Percentiles rank a stretch among this genome's conserved stretches.
These are phyloP conservation scores for Erythrocebus patas DNA, from an alignment of 2,113 vertebrate species.

Conservation along the genomic window DNA sequence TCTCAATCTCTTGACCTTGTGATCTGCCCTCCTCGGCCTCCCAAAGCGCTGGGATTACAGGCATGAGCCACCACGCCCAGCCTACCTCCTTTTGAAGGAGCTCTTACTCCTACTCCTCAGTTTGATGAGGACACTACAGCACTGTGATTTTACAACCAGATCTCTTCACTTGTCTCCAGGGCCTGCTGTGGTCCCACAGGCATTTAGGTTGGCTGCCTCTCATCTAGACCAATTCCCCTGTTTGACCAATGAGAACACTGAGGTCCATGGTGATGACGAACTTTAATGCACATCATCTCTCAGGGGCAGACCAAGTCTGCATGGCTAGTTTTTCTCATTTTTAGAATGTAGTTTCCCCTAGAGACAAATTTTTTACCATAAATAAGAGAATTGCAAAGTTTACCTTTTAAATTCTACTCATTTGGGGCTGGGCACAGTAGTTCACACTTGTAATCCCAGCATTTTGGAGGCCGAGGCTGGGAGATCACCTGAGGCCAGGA, in stretches of 20 bases:
- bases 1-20: too few species aligned
- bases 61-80: too few species aligned
- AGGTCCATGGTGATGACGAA: not conserved
- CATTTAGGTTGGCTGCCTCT: not conserved
- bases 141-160: not conserved
- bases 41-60: too few species aligned
- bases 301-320: not conserved
- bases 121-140: not conserved
- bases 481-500: too few species aligned
- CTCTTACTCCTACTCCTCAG: accelerated
- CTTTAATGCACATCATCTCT: not conserved
- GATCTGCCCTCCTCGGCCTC: too few species aligned
- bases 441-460: too few species aligned
- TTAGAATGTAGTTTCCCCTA: not conserved
- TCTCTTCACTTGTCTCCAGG: not conserved
- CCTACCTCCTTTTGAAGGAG: too few species aligned
- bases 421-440: too few species aligned
- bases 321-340: not conserved
- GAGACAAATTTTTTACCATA: not conserved
- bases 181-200: accelerated
- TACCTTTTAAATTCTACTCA: not conserved
- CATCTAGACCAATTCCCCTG: not conserved
- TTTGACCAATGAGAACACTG: not conserved
- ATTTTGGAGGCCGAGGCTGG: too few species aligned
- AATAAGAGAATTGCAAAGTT: not conserved